Percentiles rank a stretch among this genome's conserved stretches.
Evolutionary conservation across 1,140 invertebrate species (phyloP).

Genomic region (Latrodectus geometricus): DNA sequence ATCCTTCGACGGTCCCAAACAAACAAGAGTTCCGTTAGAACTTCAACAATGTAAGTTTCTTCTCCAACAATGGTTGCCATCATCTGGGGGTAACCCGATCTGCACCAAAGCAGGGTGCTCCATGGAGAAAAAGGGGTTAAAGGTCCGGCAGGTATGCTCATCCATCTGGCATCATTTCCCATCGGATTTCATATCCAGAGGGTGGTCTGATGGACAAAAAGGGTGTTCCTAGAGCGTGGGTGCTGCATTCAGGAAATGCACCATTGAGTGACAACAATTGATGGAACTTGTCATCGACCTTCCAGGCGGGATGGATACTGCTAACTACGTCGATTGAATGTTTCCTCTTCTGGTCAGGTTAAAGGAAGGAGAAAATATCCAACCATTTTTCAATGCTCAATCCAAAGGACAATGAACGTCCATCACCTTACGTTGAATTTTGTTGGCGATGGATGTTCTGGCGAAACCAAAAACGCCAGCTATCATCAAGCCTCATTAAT

Average conservation of each 20-base stretch:
- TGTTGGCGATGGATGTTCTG: too few relatives aligned
- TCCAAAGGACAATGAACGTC: too few relatives aligned
- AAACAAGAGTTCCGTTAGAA: not conserved
- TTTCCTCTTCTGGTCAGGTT: not conserved
- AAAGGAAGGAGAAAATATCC: not conserved
- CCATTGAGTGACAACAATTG: constrained; percentile 43
- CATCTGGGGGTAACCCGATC: not conserved
- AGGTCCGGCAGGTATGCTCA: constrained; percentile 6
- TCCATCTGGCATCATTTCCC: constrained; percentile 29
- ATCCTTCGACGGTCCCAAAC: not conserved
- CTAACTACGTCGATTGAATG: constrained; percentile 26
- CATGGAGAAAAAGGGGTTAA: not conserved
- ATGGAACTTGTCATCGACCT: constrained; percentile 5
- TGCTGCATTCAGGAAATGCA: constrained; percentile 13
- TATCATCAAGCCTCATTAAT: too few relatives aligned
- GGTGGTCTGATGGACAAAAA: not conserved
- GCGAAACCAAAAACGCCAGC: too few relatives aligned
- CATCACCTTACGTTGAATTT: too few relatives aligned
- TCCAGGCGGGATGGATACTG: not conserved
- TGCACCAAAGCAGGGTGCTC: not conserved
- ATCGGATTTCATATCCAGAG: constrained; percentile 30
- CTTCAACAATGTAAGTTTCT: not conserved
- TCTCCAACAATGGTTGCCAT: not conserved
- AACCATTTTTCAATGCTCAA: not conserved
- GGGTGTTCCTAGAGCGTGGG: constrained; percentile 19